phyloP scores from a whole-genome alignment of 2,113 vertebrate genomes.

The Monarcha castaneiventris region DNA sequence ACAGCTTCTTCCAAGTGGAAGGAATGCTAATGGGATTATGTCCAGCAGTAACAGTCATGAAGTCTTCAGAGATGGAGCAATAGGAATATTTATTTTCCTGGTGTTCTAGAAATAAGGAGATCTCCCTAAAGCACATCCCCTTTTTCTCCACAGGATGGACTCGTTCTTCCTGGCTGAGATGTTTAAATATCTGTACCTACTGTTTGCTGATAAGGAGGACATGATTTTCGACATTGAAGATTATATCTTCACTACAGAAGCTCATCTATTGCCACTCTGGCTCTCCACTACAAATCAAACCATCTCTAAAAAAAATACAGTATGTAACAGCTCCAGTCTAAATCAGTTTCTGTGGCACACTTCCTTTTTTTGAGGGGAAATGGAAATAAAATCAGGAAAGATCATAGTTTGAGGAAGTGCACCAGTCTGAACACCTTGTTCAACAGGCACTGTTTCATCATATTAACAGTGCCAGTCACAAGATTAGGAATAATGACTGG shows the following conservation, averaged over 20 bases:
- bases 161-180: conserved; percentile 98
- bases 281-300: conserved; percentile 87
- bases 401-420: not conserved
- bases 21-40: not conserved
- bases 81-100: not conserved
- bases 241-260: conserved; percentile 98
- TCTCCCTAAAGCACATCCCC: not conserved
- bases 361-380: not conserved
- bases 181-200: conserved; percentile 97
- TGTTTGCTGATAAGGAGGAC: conserved; percentile 92
- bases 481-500: not conserved
- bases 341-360: not conserved
- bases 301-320: conserved; percentile 73
- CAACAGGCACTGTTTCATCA: not conserved
- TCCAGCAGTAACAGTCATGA: not conserved
- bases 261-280: conserved; percentile 94
- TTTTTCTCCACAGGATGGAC: conserved; percentile 85
- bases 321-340: conserved; percentile 46
- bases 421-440: not conserved
- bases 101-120: not conserved
- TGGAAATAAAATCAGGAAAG: not conserved
- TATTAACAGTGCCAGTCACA: not conserved
- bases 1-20: not conserved
- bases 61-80: not conserved
- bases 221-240: conserved; percentile 95